Evolutionary conservation across 2,797 vertebrate species (phyloP).

Genomic region (Helostoma temminkii): DNA sequence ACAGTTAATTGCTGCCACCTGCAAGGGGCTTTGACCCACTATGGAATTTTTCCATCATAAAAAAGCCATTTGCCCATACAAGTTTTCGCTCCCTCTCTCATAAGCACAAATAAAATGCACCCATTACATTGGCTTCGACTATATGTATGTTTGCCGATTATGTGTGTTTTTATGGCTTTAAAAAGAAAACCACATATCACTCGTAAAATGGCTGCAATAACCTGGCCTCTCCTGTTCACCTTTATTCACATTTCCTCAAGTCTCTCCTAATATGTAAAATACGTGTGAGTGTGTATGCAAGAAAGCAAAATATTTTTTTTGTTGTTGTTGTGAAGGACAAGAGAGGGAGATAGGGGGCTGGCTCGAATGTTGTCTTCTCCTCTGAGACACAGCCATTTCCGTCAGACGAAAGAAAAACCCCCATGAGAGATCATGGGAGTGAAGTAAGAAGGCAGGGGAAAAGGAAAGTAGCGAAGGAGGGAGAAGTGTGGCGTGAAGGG

Average conservation of each 20-base stretch:
- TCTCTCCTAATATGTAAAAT: slow-evolving; percentile 42
- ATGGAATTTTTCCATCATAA: slow-evolving; percentile 87
- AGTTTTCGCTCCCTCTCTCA: slow-evolving; percentile 71
- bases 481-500: slow-evolving; percentile 80
- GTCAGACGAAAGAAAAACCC: slow-evolving; percentile 55
- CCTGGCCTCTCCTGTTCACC: slow-evolving; percentile 60
- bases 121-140: slow-evolving; percentile 72
- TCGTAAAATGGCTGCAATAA: slow-evolving; percentile 72
- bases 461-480: slow-evolving; percentile 44
- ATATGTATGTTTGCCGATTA: slow-evolving; percentile 64
- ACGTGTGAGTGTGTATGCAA: slow-evolving; percentile 32
- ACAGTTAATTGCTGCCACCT: slow-evolving; percentile 93
- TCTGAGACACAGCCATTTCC: slow-evolving; percentile 44
- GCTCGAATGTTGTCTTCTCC: slow-evolving; percentile 51
- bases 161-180: slow-evolving; percentile 73
- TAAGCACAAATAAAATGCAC: slow-evolving; percentile 78
- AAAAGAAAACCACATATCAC: slow-evolving; percentile 65
- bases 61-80: slow-evolving; percentile 81
- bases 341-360: slow-evolving; percentile 23
- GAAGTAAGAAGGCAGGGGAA: slow-evolving; percentile 39
- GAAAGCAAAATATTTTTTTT: slow-evolving; percentile 48
- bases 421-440: slow-evolving; percentile 50
- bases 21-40: slow-evolving; percentile 87
- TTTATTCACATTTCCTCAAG: slow-evolving; percentile 47
- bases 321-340: slow-evolving; percentile 61